Conservation (phyloP, 2,888 invertebrate genomes). For the Tenthredo notha region DNA sequence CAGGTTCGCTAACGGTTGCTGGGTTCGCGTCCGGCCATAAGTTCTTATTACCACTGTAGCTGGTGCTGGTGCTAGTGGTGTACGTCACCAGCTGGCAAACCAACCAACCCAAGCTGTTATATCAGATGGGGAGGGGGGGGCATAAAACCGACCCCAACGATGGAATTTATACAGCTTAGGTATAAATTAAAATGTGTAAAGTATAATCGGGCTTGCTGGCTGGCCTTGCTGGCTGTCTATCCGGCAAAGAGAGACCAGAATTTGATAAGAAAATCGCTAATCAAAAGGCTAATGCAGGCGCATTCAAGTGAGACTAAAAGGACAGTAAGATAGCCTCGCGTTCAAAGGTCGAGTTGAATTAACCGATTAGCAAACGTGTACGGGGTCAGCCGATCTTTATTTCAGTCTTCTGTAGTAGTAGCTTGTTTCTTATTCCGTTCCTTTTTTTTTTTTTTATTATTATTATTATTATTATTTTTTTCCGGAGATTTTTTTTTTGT, state of each 20-base stretch:
- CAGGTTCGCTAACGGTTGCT: conserved; percentile 67
- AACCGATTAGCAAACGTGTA: not conserved
- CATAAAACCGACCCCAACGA: not conserved
- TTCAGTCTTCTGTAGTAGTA: no score
- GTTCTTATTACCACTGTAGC: conserved; percentile 41
- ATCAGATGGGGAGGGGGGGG: conserved; percentile 25
- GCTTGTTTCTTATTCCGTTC: no score
- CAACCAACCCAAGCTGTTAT: not conserved
- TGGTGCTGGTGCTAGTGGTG: not conserved
- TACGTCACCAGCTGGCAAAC: conserved; percentile 28
- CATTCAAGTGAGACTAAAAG: conserved; percentile 3
- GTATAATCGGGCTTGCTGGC: not conserved
- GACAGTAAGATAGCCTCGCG: not conserved
- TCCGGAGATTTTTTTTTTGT: not conserved
- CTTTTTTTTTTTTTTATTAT: not conserved
- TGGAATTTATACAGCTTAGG: conserved; percentile 20
- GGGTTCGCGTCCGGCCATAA: conserved; percentile 52
- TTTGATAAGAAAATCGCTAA: not conserved
- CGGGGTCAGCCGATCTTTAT: not conserved
- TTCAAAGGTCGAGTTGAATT: not conserved
- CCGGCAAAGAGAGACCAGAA: not conserved
- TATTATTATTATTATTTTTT: not conserved
- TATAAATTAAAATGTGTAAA: conserved; percentile 13
- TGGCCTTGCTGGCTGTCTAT: not conserved
- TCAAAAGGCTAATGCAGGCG: not conserved